Percentiles rank a stretch among this genome's conserved stretches.
These are phyloP conservation scores for Drosophila leontia DNA, from an alignment of 1,140 invertebrate species.

Conservation along the genomic window DNA sequence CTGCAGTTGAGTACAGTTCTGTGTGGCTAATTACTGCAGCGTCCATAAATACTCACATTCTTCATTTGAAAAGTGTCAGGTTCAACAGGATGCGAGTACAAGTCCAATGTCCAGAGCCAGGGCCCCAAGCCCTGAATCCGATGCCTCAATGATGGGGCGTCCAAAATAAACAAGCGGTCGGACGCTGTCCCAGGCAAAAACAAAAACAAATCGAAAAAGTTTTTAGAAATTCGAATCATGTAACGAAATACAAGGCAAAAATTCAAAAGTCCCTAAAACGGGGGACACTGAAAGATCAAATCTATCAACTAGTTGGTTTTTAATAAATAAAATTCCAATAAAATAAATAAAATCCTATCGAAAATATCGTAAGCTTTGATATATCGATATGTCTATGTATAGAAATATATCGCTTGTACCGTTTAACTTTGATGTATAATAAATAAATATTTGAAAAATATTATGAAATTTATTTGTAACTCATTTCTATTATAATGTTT, in stretches of 20 bases:
- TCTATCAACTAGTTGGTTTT: not conserved
- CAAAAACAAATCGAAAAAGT: slow-evolving; percentile 56
- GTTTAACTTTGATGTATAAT: too few species aligned
- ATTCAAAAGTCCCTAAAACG: slow-evolving; percentile 61
- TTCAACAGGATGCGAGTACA: slow-evolving; percentile 16
- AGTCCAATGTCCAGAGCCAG: not conserved
- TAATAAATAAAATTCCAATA: too few species aligned
- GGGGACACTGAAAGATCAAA: not conserved
- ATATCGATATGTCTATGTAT: too few species aligned
- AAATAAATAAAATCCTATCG: not conserved
- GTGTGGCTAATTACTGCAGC: slow-evolving; percentile 43
- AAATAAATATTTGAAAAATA: too few species aligned
- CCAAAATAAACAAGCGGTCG: slow-evolving; percentile 52
- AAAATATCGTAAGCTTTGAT: too few species aligned
- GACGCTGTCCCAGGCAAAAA: slow-evolving; percentile 20
- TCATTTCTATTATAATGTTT: too few species aligned
- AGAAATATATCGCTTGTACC: too few species aligned
- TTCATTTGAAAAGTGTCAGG: slow-evolving; percentile 34
- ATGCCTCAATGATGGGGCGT: slow-evolving; percentile 34
- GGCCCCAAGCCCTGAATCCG: slow-evolving; percentile 10
- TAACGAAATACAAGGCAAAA: slow-evolving; percentile 74
- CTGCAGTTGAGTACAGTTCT: slow-evolving; percentile 21
- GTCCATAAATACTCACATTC: slow-evolving; percentile 42
- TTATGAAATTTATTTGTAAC: too few species aligned
- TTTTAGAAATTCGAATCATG: slow-evolving; percentile 82